Evolutionary conservation across 2,113 vertebrate species (phyloP), one percentile per base, ranked within the genome.

Genomic region (Gallinago undulata): DNA sequence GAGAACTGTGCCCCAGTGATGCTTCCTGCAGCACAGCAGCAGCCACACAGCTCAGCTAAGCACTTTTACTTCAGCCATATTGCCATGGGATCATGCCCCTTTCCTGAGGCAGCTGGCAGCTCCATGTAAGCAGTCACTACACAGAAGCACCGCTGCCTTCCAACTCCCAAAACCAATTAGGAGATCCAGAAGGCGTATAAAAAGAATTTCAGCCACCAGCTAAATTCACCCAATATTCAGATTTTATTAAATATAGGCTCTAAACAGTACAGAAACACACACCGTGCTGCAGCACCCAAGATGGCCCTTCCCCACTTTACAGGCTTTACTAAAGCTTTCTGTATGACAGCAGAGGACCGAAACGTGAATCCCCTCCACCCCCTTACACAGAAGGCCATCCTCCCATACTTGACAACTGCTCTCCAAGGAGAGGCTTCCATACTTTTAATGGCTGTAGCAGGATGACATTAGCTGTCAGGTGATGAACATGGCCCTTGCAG

Each of bases 201-300:
- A 67, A 17, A 70, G 11, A 66, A 55, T 31, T 59, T 48, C 39
- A 79, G 27, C 27, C 31, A 70, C 19, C 35, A 85, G 39, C 21
- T 10, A 2, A 82, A 55, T 33, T 88, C 11, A 63, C 1, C 10
- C 39, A 68, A 15, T 39, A 68, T 2, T 72, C 30, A 60, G 9
- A 43, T 79, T 96, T 97, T 95, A 95, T 96, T 94, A 27, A 39
- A 41, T 51, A 33, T 2, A 51, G 17, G 9, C 13, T 56, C 24
- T 14, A 0, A 45, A 62, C 12, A 74, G 47, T 21, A 78, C 24
- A 89, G 31, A 81, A 77, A 60, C 0, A 0, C 24, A 79, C 8
- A n/a, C 6, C 3, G 24, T 3, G 5, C 45, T 80, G 39, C 76
- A 83, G 57, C 70, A 73, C 2, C 23, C 17, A 63, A 28, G n/a